Base-by-base conservation (phyloP, 2,888 invertebrate genomes). In the Rhyacophila evoluta region DNA sequence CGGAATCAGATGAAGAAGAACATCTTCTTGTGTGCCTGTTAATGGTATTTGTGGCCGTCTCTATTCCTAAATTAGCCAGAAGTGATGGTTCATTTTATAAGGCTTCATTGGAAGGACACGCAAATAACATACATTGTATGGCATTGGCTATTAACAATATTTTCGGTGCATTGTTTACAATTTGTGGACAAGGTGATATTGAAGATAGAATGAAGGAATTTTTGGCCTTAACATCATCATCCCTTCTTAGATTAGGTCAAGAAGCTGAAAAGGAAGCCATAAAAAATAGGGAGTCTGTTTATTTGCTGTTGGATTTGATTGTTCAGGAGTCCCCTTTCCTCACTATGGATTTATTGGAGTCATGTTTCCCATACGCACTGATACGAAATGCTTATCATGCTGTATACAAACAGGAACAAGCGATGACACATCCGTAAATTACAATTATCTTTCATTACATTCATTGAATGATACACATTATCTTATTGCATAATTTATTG, bases 111-210 rank as follows among this genome's bases (percentile, higher is more conserved):
- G 95, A 96, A 89, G 98, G 98, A 0, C 98, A 99, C 86, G 94
- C 97, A n/a, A 99, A 99, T 88, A 99, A 99, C 86, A 97, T 97
- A 81, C 99, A 99, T 86, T 99, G 99, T 85, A 95, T 99, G 92
- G 98, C 99, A 0, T 93, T 97, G 68, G 98, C 98, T 0, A 95
- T 99, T 39, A 98, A 98, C 85, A 95, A 96, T 84, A 96, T 98
- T 81, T 98, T 98, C 85, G 98, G 98, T 15, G 98, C 99, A 0
- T 88, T 99, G 75, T 99, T 99, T 85, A 97, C 98, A 1, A 95
- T 98, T 83, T 97, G 98, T 85, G 97, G 97, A 0, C 96, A 96
- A 85, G 97, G 96, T 28, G 99, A 99, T 86, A 97, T 98, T 82
- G 98, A 98, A 85, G 98, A 98, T 85, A 92, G 99, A 75, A 96